Conservation (phyloP, 2,113 vertebrate genomes). For the Phalacrocorax carbo region DNA sequence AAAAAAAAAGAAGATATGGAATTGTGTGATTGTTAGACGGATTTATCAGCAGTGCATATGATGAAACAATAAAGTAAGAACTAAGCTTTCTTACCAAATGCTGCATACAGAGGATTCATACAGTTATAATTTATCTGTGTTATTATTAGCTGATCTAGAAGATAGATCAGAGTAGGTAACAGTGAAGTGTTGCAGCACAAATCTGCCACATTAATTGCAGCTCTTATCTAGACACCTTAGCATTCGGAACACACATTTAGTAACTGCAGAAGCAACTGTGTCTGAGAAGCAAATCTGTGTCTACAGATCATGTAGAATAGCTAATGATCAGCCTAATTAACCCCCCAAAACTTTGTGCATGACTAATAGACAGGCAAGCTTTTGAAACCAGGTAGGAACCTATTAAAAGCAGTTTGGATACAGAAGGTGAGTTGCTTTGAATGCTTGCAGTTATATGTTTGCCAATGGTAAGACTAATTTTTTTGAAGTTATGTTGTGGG, state of each 20-base stretch:
- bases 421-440: neutral
- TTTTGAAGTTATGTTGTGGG: neutral
- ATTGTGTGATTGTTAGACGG: neutral
- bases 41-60: neutral
- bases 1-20: neutral
- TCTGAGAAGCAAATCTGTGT: neutral
- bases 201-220: neutral
- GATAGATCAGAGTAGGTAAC: neutral
- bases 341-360: conserved; percentile 43
- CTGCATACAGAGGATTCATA: neutral
- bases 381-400: conserved; percentile 37
- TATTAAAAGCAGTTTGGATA: conserved; percentile 24
- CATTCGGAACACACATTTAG: neutral
- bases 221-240: neutral
- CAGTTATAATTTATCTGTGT: neutral
- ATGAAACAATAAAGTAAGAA: neutral
- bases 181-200: neutral
- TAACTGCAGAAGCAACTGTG: neutral
- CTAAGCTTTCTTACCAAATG: neutral
- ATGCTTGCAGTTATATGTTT: neutral
- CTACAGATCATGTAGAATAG: conserved; percentile 45
- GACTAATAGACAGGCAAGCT: conserved; percentile 24
- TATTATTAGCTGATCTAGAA: neutral
- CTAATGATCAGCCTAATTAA: conserved; percentile 68
- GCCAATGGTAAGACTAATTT: conserved; percentile 6